Evolutionary conservation across 2,797 vertebrate species (phyloP), one percentile per base, ranked within the genome.

Genomic region (Gymnodraco acuticeps): DNA sequence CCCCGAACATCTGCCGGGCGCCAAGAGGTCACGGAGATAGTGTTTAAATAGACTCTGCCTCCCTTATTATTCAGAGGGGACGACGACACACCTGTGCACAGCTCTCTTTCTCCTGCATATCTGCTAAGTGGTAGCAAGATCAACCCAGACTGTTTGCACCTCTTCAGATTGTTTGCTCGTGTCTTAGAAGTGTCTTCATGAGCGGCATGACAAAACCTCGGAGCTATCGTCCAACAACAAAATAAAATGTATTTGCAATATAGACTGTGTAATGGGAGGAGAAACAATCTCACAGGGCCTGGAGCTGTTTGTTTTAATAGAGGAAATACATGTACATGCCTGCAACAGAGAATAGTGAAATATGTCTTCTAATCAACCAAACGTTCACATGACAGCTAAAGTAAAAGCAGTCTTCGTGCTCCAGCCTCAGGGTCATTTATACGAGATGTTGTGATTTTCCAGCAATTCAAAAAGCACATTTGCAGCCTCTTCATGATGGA

Each of bases 21-120:
- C 78, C 73, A 42, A 87, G 88, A 92, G 93, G 91, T 93, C 92
- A 91, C 10, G 62, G 73, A 90, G 90, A 91, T 92, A 88, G 81
- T 72, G 86, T 87, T 91, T 87, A 89, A 92, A 93, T 91, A 87
- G 87, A 91, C 86, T 88, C 74, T 46, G 64, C 62, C 60, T 80
- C 51, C 41, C 41, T 77, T 76, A 73, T 87, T 88, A 90, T 89
- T 89, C 85, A 64, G 45, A 76, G 38, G 75, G 81, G 86, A 63
- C 10, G 13, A 50, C 56, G 50, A 6, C 68, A 9, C 42, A 56
- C 51, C 58, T 56, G 55, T 48, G 66, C 61, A 53, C 66, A 55
- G 54, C 60, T 15, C 12, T 33, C 51, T 70, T 64, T 73, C 45
- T 38, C 13, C 55, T 7, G 42, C 42, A 64, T 56, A 11, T 70